A percentile compares a stretch with the other conserved stretches of the same genome.
These are phyloP conservation scores for Drosophila persimilis DNA, from an alignment of 1,140 invertebrate species.

Conservation along the genomic window DNA sequence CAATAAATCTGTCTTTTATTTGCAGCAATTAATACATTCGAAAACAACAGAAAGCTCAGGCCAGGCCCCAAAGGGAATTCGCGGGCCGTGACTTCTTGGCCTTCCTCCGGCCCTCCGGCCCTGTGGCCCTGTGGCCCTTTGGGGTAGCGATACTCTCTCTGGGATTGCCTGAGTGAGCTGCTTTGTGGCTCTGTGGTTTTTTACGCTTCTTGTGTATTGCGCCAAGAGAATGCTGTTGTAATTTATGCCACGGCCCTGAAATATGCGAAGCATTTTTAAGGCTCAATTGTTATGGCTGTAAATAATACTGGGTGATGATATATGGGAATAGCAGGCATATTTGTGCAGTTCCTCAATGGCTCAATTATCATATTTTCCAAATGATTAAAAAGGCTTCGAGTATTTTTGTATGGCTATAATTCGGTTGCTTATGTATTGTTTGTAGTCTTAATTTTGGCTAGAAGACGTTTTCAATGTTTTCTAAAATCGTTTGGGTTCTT, in stretches of 20 bases:
- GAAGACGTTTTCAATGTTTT: not conserved
- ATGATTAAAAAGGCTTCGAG: constrained; percentile 20
- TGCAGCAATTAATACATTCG: constrained; percentile 51
- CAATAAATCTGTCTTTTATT: constrained; percentile 59
- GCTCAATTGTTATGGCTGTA: constrained; percentile 60
- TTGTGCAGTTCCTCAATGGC: constrained; percentile 5
- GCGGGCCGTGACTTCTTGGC: constrained; percentile 29
- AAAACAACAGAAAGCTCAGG: constrained; percentile 7
- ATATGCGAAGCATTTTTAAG: constrained; percentile 50
- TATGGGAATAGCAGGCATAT: not conserved
- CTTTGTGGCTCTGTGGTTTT: constrained; percentile 3
- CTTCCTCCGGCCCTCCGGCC: not conserved
- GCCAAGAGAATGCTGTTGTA: constrained; percentile 37
- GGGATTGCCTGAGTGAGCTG: constrained; percentile 20
- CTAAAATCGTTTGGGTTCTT: too few species aligned
- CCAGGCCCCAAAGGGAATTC: constrained; percentile 38
- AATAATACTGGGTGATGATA: constrained; percentile 45
- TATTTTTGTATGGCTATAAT: constrained; percentile 1
- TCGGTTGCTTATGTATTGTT: constrained; percentile 6
- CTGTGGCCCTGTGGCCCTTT: not conserved
- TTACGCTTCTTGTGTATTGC: constrained; percentile 33
- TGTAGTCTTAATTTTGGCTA: not conserved
- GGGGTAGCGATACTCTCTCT: constrained; percentile 20
- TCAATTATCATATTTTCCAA: constrained; percentile 22
- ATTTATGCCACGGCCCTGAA: constrained; percentile 41